Base-by-base conservation (phyloP, 1,140 invertebrate genomes). In the Drosophila lacertosa region DNA sequence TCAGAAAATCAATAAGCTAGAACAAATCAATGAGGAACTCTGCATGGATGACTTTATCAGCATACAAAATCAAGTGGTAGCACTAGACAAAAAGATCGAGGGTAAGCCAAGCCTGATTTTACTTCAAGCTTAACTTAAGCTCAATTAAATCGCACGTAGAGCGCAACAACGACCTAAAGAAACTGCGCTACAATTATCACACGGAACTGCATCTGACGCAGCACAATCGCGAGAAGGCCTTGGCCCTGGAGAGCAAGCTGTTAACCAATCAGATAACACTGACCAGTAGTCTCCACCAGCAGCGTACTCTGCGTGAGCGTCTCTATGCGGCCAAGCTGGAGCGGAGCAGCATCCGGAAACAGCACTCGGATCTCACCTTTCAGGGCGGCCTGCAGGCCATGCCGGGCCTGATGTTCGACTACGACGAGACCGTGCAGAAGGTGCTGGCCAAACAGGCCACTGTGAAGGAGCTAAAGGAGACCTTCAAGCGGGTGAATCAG, bases 1-100 rank as follows among this genome's bases (percentile, higher is more conserved):
- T n/a, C n/a, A 82, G 81, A 74, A 69, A 84, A 64, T 74, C 2
- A 15, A n/a, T 0, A 44, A 66, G 4, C 33, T 91, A 10, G 71
- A 84, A 35, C 48, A 72, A 26, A 42, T 91, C 1, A 72, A 74
- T 20, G 68, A 86, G 5, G 63, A 67, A 0, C 32, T 91, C 2
- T 45, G 26, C 10, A 63, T 91, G 26, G 44, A 22, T 2, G 73
- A 91, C 16, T 91, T 75, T 26, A 62, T 81, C 6, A 6, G 47
- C 32, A 40, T 90, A 7, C 74, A 91, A 13, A 86, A 75, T 15
- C 74, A 90, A 18, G 53, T 72, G 0, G 24, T 65, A 7, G 26
- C 68, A 4, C 24, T 91, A 13, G 42, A 54, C 3, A 86, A 89
- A 20, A 91, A 91, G 65, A 66, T 89, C 13, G 90, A 91, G 53